Base-by-base conservation (phyloP, 2,797 vertebrate genomes). In the Sciaenops ocellatus region DNA sequence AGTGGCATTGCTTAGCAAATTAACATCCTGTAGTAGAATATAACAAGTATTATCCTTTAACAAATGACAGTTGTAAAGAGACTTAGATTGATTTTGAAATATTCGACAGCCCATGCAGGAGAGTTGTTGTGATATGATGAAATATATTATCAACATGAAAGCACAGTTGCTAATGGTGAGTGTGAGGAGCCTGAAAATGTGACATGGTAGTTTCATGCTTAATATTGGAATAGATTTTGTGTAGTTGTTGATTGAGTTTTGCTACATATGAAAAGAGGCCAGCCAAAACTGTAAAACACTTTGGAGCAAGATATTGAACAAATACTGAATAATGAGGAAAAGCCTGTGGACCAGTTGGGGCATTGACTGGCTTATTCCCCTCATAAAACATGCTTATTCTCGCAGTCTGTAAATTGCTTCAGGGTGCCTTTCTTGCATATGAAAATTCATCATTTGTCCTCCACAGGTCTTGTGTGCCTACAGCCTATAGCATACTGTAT, bases 391-490 rank as follows among this genome's bases (percentile, higher is more conserved):
- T 85, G 57, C 81, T 85, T 42, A 82, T 59, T 77, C 89, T 94
- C 90, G 79, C 93, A 87, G 79, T 85, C 89, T 92, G 85, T 92
- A 93, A 93, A 93, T 90, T 88, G 87, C 91, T 94, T 95, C 90
- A 95, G 86, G 93, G 96, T 97, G 96, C 96, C 96, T 97, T 97
- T 96, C 86, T 95, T 90, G 84, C 94, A 92, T 93, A 95, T 84
- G 69, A 86, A 73, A 76, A 73, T 26, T 46, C 6, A 77, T 80
- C 68, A 46, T 78, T 69, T 72, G 34, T 91, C 84, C 54, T 81
- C 81, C 59, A 76, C 56, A 26, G 64, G 62, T 74, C 78, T 78
- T 59, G 65, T 52, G 55, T 76, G 47, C 77, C 62, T 83, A 62
- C 59, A 85, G 82, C 62, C 60, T 72, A 69, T 72, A 59, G 24